Percentiles rank a stretch among this genome's conserved stretches.
Evolutionary conservation across 2,113 vertebrate species (phyloP).

Genomic region (Scolopax mira): DNA sequence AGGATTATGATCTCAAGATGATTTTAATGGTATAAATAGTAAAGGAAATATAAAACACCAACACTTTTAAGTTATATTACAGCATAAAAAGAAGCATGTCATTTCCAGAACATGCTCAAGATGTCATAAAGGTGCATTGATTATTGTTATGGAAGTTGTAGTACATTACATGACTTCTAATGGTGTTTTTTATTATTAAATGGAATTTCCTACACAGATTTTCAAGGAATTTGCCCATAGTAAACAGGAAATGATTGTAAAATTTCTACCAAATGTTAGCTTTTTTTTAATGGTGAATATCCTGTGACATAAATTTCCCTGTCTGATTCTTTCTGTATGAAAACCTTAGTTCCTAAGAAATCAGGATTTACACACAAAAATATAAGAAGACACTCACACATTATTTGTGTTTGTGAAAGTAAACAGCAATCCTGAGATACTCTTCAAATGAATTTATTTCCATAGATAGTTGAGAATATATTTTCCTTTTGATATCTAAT

Average conservation of each 20-base stretch:
- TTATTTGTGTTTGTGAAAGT: neutral
- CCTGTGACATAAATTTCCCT: neutral
- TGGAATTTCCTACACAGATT: neutral
- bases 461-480: neutral
- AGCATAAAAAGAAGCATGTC: neutral
- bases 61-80: neutral
- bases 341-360: neutral
- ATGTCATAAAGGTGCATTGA: neutral
- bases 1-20: neutral
- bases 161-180: neutral
- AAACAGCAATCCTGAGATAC: neutral
- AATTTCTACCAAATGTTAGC: neutral
- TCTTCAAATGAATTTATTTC: neutral
- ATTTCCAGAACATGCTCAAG: neutral
- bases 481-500: neutral
- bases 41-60: neutral
- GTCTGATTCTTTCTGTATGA: neutral
- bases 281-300: neutral
- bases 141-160: neutral
- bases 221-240: neutral
- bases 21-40: neutral
- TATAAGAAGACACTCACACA: neutral
- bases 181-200: neutral
- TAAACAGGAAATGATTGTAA: neutral
- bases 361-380: neutral